These are phyloP conservation scores for Dascillus cervinus DNA, from an alignment of 2,888 invertebrate genomes.

Conservation along the genomic window DNA sequence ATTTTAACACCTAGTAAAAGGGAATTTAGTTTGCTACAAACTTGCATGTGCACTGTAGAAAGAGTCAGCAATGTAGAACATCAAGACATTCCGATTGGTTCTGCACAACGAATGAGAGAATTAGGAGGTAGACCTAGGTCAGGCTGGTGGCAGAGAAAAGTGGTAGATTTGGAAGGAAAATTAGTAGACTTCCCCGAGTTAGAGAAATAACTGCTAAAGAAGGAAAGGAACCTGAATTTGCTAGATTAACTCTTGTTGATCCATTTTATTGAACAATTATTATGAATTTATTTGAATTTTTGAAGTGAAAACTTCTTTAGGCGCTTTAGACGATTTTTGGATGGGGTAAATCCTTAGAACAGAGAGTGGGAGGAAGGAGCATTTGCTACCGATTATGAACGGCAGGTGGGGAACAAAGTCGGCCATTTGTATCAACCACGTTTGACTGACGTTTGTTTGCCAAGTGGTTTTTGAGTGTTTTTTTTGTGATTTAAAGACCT, in stretches of 20 bases:
- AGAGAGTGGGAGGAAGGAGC: no score
- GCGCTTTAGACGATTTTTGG: no score
- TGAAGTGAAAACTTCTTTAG: no score
- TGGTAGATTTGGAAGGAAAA: constrained; percentile 82
- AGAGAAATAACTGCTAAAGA: constrained; percentile 36
- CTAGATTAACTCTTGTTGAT: constrained; percentile 26
- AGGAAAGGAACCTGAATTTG: constrained; percentile 22
- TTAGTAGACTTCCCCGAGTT: constrained; percentile 54
- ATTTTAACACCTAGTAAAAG: constrained; percentile 79
- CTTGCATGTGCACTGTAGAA: constrained; percentile 90
- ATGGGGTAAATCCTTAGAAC: no score
- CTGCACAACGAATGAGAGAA: constrained; percentile 73
- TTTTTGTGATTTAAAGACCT: no score
- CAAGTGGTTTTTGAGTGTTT: no score
- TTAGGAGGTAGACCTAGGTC: constrained; percentile 84
- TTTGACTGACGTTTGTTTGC: no score
- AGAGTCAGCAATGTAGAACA: constrained; percentile 79
- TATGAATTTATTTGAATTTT: no score
- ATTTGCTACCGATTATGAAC: no score
- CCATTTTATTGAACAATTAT: no score
- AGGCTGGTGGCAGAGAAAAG: constrained; percentile 86
- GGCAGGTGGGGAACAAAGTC: no score
- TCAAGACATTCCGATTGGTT: constrained; percentile 65
- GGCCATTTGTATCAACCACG: no score
- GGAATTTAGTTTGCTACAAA: constrained; percentile 65